Evolutionary conservation across 1,140 invertebrate species (phyloP).

Genomic region (Sminthurinus signatus): DNA sequence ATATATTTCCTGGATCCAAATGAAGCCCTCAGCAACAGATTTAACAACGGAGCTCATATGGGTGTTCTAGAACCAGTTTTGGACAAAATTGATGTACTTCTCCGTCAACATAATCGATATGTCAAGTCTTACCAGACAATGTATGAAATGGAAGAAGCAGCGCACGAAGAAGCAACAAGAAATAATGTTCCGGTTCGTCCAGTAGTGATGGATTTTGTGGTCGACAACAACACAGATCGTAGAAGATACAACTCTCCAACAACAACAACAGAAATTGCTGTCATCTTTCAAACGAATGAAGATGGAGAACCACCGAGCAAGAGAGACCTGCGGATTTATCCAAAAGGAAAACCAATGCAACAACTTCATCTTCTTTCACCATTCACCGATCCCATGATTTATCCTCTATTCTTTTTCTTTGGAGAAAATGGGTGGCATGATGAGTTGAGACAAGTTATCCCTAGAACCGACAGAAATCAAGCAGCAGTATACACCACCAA

Average conservation of each 20-base stretch:
- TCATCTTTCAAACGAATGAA: slow-evolving; percentile 31
- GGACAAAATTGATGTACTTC: background rate
- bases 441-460: no score
- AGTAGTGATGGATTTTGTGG: slow-evolving; percentile 24
- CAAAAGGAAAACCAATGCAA: background rate
- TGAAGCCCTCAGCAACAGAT: no score
- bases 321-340: slow-evolving; percentile 20
- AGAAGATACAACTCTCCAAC: slow-evolving; percentile 38
- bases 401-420: slow-evolving; percentile 46
- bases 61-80: slow-evolving; percentile 10
- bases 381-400: slow-evolving; percentile 42
- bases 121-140: slow-evolving; percentile 38
- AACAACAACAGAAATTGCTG: slow-evolving; percentile 35
- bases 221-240: slow-evolving; percentile 23
- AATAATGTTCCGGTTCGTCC: background rate
- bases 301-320: slow-evolving; percentile 28
- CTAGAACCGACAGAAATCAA: no score
- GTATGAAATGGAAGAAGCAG: slow-evolving; percentile 31
- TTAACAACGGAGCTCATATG: slow-evolving; percentile 1
- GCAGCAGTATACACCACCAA: no score
- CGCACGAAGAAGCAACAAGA: slow-evolving; percentile 14
- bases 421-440: no score
- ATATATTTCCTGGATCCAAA: slow-evolving; percentile 39
- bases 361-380: background rate
- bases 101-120: slow-evolving; percentile 31